A percentile compares a stretch with the other conserved stretches of the same genome.
phyloP scores from a whole-genome alignment of 1,140 invertebrate species.

The Andricus grossulariae region DNA sequence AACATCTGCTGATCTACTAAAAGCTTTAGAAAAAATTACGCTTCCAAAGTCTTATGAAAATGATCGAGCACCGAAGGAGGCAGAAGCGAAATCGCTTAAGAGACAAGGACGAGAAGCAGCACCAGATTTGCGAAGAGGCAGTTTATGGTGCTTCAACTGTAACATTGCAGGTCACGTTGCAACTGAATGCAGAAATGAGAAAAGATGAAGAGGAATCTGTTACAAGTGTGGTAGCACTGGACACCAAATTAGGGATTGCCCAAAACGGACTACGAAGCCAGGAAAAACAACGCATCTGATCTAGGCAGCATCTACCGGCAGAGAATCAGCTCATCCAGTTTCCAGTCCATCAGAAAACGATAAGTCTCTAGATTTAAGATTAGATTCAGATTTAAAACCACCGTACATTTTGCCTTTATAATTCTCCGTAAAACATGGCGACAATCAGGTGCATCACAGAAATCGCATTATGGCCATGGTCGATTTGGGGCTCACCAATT shows the following conservation, averaged over 20 bases:
- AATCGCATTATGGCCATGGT: constrained; percentile 1
- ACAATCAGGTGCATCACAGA: not conserved
- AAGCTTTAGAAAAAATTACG: constrained; percentile 35
- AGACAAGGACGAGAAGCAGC: not conserved
- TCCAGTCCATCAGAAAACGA: not conserved
- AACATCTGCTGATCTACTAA: not conserved
- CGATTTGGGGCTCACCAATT: constrained; percentile 11
- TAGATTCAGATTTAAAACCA: constrained; percentile 2
- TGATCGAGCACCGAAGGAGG: not conserved
- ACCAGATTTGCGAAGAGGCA: not conserved
- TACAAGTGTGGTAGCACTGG: constrained; percentile 11
- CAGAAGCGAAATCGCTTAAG: not conserved
- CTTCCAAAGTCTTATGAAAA: not conserved
- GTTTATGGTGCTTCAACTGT: constrained; percentile 30
- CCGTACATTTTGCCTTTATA: not conserved
- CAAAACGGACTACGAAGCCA: not conserved
- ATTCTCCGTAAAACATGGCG: not conserved
- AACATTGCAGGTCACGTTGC: constrained; percentile 20
- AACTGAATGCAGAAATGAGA: not conserved
- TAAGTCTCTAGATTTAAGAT: not conserved
- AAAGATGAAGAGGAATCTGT: constrained; percentile 17
- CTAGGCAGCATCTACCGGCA: too few relatives aligned
- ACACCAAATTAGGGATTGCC: constrained; percentile 27
- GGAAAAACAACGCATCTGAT: too few relatives aligned
- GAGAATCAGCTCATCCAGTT: too few relatives aligned